phyloP scores from a whole-genome alignment of 2,113 vertebrate genomes.

The Lipotes vexillifer region DNA sequence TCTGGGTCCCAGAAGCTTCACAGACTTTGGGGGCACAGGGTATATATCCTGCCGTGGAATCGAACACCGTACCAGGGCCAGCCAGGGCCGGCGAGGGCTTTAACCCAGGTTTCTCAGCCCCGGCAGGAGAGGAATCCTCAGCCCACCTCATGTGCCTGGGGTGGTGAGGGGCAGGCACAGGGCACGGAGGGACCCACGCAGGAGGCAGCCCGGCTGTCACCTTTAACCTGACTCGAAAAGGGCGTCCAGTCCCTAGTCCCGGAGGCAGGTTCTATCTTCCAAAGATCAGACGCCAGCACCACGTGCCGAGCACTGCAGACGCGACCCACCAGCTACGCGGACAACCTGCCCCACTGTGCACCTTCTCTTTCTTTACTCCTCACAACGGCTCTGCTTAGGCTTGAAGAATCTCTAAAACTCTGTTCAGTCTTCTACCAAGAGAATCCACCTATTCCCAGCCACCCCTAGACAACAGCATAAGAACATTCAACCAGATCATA shows the following conservation, averaged over 20 bases:
- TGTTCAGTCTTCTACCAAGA: background rate
- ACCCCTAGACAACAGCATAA: background rate
- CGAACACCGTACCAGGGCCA: background rate
- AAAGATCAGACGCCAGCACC: background rate
- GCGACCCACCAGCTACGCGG: rapidly evolving
- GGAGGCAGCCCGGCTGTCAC: background rate
- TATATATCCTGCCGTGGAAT: background rate
- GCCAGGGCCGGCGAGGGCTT: background rate
- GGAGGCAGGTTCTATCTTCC: background rate
- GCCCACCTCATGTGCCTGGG: background rate
- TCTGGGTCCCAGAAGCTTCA: background rate
- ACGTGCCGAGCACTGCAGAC: rapidly evolving
- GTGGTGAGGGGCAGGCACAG: rapidly evolving
- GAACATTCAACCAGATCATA: no score
- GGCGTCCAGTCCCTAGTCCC: background rate
- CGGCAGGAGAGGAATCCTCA: background rate
- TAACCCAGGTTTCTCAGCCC: background rate
- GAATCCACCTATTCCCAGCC: background rate
- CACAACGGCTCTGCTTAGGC: background rate
- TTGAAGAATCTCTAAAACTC: background rate
- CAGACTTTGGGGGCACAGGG: background rate
- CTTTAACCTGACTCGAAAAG: no score
- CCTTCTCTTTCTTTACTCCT: background rate
- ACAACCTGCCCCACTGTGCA: background rate
- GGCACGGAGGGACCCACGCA: rapidly evolving